Evolutionary conservation across 2,888 invertebrate genomes (phyloP).

Genomic region (Alloplasta piceator): DNA sequence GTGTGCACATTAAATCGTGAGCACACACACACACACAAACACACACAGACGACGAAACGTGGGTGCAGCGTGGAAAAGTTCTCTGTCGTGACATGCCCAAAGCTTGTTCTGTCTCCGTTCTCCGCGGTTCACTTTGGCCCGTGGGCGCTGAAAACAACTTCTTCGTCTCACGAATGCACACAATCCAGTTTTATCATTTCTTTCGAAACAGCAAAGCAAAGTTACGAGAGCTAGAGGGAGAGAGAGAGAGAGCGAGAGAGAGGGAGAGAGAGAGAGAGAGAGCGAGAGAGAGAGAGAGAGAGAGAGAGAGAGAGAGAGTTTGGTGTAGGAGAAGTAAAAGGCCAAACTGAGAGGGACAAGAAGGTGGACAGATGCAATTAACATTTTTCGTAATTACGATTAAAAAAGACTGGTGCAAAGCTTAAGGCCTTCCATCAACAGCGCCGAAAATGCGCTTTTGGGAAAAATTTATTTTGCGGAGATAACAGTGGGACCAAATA

Average conservation of each 20-base stretch:
- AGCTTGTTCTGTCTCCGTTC: slow-evolving; percentile 37
- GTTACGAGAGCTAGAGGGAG: slow-evolving; percentile 6
- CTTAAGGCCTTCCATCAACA: background rate
- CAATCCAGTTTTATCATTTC: slow-evolving; percentile 48
- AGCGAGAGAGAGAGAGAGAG: too few relatives aligned
- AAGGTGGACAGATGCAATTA: background rate
- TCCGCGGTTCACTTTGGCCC: background rate
- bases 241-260: too few relatives aligned
- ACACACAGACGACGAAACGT: background rate
- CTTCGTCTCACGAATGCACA: slow-evolving; percentile 3
- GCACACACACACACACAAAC: background rate
- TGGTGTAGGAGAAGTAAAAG: slow-evolving; percentile 1
- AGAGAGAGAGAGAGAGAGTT: background rate
- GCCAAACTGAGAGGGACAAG: background rate
- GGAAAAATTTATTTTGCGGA: too few relatives aligned
- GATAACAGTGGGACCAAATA: too few relatives aligned
- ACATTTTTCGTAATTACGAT: background rate
- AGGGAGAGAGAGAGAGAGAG: slow-evolving; percentile 1
- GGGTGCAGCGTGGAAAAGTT: slow-evolving; percentile 52
- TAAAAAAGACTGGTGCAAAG: too few relatives aligned
- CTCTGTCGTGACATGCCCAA: slow-evolving; percentile 46
- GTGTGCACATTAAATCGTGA: slow-evolving; percentile 10
- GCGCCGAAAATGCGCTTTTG: background rate
- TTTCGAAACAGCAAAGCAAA: slow-evolving; percentile 29
- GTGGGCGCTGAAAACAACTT: slow-evolving; percentile 42